Conservation (phyloP, 2,888 invertebrate species). For the Andrena fulva region DNA sequence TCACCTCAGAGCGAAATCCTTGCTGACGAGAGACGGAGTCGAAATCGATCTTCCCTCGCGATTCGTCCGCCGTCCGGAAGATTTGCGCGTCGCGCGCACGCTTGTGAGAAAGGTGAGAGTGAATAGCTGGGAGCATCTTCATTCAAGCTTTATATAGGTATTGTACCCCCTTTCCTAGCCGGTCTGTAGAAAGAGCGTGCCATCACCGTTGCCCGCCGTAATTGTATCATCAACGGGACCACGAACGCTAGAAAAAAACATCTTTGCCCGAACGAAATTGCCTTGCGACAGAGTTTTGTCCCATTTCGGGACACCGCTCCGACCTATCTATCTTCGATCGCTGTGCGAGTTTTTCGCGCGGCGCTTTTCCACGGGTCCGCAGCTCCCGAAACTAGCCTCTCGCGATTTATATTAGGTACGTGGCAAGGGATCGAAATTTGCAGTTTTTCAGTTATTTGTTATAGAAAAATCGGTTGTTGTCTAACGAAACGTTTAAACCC, state of each 20-base stretch:
- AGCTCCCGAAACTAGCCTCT: neutral
- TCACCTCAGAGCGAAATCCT: slow-evolving; percentile 70
- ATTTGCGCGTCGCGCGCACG: slow-evolving; percentile 74
- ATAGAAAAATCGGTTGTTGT: no score
- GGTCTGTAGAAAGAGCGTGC: slow-evolving; percentile 79
- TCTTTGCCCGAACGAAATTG: slow-evolving; percentile 50
- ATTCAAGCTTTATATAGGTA: slow-evolving; percentile 85
- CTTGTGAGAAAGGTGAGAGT: slow-evolving; percentile 84
- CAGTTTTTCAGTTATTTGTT: no score
- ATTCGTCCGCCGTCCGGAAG: slow-evolving; percentile 71
- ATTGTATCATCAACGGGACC: slow-evolving; percentile 73
- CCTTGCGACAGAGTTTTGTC: slow-evolving; percentile 42
- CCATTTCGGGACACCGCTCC: no score
- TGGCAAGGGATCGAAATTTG: neutral
- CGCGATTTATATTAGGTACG: no score
- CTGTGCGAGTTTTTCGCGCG: neutral
- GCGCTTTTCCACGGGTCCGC: neutral
- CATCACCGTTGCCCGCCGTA: slow-evolving; percentile 74
- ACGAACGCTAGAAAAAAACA: slow-evolving; percentile 27
- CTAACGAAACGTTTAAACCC: no score
- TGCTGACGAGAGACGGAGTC: slow-evolving; percentile 47
- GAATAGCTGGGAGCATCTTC: slow-evolving; percentile 85
- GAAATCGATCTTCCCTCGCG: slow-evolving; percentile 69
- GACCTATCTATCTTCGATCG: neutral
- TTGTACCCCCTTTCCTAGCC: slow-evolving; percentile 82